Evolutionary conservation across 2,888 invertebrate species (phyloP).

Genomic region (Hedychridium roseum): DNA sequence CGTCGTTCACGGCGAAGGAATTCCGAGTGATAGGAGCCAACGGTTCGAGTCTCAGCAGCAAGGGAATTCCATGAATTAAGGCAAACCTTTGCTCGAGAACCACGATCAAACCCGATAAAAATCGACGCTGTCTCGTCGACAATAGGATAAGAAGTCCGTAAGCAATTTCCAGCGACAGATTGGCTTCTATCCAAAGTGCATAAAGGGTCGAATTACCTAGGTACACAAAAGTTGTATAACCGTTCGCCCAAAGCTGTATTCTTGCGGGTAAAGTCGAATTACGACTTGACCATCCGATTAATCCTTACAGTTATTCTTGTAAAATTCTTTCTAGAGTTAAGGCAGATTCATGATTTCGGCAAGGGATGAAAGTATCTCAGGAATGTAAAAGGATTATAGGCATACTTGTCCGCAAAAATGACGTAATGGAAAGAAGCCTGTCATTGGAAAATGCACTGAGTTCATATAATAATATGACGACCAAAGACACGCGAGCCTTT

Average conservation of each 20-base stretch:
- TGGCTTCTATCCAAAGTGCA: slow-evolving; percentile 21
- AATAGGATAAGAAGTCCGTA: slow-evolving; percentile 22
- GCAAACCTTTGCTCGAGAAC: slow-evolving; percentile 10
- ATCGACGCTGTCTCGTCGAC: slow-evolving; percentile 16
- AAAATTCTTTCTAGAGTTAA: slow-evolving; percentile 22
- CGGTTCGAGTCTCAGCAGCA: slow-evolving; percentile 9
- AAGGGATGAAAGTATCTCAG: too few relatives aligned
- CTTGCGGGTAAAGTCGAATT: too few relatives aligned
- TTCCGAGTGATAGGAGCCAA: slow-evolving; percentile 1
- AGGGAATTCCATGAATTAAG: slow-evolving; percentile 29
- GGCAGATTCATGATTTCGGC: slow-evolving; percentile 18
- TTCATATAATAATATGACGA: too few relatives aligned
- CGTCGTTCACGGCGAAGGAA: slow-evolving; percentile 4
- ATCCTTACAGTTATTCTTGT: too few relatives aligned
- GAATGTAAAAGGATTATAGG: too few relatives aligned
- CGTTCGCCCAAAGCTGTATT: too few relatives aligned
- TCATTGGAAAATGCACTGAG: too few relatives aligned
- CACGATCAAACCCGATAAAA: slow-evolving; percentile 16
- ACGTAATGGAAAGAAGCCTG: too few relatives aligned
- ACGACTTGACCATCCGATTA: too few relatives aligned
- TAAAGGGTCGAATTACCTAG: slow-evolving; percentile 1
- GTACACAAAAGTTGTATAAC: slow-evolving; percentile 1
- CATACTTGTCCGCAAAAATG: too few relatives aligned
- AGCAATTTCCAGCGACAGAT: slow-evolving; percentile 25
- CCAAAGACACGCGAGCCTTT: too few relatives aligned